A percentile compares a stretch with the other conserved stretches of the same genome.
Conservation (phyloP, 2,888 invertebrate genomes). For the Choreutis nemorana region DNA sequence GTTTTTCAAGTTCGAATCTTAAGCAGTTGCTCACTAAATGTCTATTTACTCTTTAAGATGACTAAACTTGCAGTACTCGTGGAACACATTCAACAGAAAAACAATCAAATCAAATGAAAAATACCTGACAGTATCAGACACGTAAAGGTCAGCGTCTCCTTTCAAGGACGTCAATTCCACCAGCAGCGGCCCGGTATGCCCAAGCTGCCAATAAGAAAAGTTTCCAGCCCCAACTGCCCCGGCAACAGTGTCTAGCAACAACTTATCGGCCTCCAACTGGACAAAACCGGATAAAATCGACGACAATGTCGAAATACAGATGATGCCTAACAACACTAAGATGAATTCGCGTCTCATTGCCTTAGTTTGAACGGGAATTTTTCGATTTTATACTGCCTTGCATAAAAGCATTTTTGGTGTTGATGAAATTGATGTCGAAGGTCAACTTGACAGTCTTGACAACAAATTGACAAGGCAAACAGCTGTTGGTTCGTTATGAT, state of each 20-base stretch:
- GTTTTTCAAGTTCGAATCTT: too few relatives aligned
- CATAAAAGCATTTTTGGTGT: too few relatives aligned
- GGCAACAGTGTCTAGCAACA: slow-evolving; percentile 40
- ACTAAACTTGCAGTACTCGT: not conserved
- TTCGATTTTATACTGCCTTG: too few relatives aligned
- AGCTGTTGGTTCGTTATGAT: too few relatives aligned
- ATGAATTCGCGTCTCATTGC: slow-evolving; percentile 50
- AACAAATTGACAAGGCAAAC: too few relatives aligned
- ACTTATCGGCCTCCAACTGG: slow-evolving; percentile 30
- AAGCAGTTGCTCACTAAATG: too few relatives aligned
- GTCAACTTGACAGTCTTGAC: too few relatives aligned
- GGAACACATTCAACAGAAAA: slow-evolving; percentile 10
- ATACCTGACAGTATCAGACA: slow-evolving; percentile 47
- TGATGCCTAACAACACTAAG: slow-evolving; percentile 39
- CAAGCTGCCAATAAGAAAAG: slow-evolving; percentile 55
- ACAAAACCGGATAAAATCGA: slow-evolving; percentile 34
- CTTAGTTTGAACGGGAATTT: too few relatives aligned
- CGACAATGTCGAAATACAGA: slow-evolving; percentile 39
- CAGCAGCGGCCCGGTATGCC: slow-evolving; percentile 37
- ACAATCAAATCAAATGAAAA: too few relatives aligned
- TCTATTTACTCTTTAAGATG: too few relatives aligned
- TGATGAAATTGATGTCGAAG: too few relatives aligned
- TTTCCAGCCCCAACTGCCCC: slow-evolving; percentile 48
- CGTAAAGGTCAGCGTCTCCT: slow-evolving; percentile 53
- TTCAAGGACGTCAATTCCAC: slow-evolving; percentile 40